Base-by-base conservation (phyloP, 1,140 invertebrate genomes). In the Eubasilissa regina region DNA sequence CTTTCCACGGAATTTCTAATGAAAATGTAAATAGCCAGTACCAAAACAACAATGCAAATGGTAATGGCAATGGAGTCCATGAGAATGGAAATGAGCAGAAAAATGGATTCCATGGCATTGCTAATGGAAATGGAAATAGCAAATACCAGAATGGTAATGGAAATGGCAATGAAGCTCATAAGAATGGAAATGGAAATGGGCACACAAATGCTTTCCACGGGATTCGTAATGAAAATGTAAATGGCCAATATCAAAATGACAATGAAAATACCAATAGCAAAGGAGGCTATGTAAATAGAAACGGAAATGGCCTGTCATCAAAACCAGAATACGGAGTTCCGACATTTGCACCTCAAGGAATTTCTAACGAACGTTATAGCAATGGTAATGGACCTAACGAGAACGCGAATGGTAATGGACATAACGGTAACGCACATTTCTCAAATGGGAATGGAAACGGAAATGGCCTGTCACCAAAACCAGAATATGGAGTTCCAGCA, bases 301-400 rank as follows among this genome's bases (percentile, higher is more conserved):
- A 72, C 15, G 17, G 25, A 35, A 35, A 35, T 6, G 25, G 17
- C 10, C 13, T 17, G 6, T 56, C 7, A 25, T 19, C 9, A 72
- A 72, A 72, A n/a, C 56, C 17, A 19, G 10, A 8, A 45, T 76
- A 76, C 13, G 75, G 75, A 0, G 75, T 76, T n/a, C 77, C 77
- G 45, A 9, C 51, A 15, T 56, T 55, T 13, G 17, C 8, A 12
- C 43, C 19, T 72, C 9, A 43, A 8, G 15, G 4, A 11, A 72
- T 48, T 72, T 43, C 10, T 4, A 72, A 72, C 48, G 73, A 55
- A 60, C 58, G 60, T 47, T 15, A 53, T 56, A 75, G 21, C 13
- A 80, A 80, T 56, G 74, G 75, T 43, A 78, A 80, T 43, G 45
- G 19, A 60, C 76, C 76, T 56, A 64, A 55, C 6, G 25, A 35